phyloP scores from a whole-genome alignment of 2,113 vertebrate species.

The Lagopus muta region DNA sequence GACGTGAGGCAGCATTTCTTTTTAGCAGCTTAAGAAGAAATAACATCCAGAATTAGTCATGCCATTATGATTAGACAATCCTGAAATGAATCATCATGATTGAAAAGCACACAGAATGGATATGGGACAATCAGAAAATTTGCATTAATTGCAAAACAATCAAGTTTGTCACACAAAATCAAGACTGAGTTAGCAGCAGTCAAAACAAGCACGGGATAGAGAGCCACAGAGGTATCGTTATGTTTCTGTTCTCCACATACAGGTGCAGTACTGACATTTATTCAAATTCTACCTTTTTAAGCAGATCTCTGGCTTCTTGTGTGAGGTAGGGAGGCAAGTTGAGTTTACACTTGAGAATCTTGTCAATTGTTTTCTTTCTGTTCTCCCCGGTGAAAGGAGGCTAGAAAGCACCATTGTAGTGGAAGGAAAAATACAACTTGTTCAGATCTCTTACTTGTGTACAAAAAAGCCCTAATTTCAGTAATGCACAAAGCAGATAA shows the following conservation, averaged over 20 bases:
- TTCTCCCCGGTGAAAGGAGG: conserved; percentile 98
- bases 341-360: conserved; percentile 99
- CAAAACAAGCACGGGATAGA: neutral
- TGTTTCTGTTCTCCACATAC: neutral
- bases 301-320: conserved; percentile 98
- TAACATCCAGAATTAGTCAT: neutral
- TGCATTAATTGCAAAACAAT: neutral
- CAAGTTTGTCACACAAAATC: neutral
- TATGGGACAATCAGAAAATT: neutral
- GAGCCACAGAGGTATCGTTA: neutral
- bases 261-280: neutral
- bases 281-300: conserved; percentile 89
- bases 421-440: conserved; percentile 3
- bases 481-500: neutral
- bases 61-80: neutral
- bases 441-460: conserved; percentile 15
- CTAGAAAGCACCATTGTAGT: conserved; percentile 70
- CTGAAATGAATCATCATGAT: neutral
- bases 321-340: conserved; percentile 99
- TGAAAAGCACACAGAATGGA: neutral
- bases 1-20: conserved; percentile 93
- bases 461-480: neutral
- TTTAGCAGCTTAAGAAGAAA: conserved; percentile 89
- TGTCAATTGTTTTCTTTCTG: conserved; percentile 98
- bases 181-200: neutral